A percentile compares a stretch with the other conserved stretches of the same genome.
These are phyloP conservation scores for Charaxes varanes DNA, from an alignment of 1,140 invertebrate genomes.

Conservation along the genomic window DNA sequence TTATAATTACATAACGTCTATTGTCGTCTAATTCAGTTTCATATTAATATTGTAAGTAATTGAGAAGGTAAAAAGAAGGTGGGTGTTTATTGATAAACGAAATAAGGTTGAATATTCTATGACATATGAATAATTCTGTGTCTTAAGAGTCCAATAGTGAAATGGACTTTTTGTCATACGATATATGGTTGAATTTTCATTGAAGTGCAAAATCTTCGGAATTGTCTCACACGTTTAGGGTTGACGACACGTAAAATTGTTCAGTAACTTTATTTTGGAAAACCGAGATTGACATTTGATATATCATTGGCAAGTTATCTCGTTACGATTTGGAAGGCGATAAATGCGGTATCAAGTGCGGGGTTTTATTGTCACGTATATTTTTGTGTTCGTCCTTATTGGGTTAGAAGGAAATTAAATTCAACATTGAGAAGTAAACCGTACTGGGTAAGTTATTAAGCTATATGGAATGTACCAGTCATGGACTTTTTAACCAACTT, in stretches of 20 bases:
- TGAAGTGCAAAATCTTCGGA: too few species aligned
- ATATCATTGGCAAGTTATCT: constrained; percentile 45
- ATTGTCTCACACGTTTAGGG: constrained; percentile 38
- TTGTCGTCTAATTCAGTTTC: constrained; percentile 5
- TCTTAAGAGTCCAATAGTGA: constrained; percentile 1
- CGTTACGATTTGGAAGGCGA: constrained; percentile 29
- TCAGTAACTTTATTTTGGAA: constrained; percentile 63
- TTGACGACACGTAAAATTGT: constrained; percentile 62
- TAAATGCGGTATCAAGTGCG: too few species aligned
- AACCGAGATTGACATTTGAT: constrained; percentile 53
- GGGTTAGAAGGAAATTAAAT: too few species aligned
- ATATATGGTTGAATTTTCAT: too few species aligned
- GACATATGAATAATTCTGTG: constrained; percentile 7
- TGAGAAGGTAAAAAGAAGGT: constrained; percentile 10
- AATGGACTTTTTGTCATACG: too few species aligned
- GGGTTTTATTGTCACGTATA: too few species aligned
- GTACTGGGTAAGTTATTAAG: too few species aligned
- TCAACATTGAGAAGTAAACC: too few species aligned
- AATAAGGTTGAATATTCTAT: constrained; percentile 9
- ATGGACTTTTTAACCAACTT: too few species aligned
- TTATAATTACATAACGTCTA: constrained; percentile 9
- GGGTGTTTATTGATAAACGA: constrained; percentile 10
- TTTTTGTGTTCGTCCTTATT: too few species aligned
- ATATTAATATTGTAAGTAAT: constrained; percentile 20
- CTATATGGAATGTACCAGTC: too few species aligned